phyloP scores from a whole-genome alignment of 2,113 vertebrate species.

The Nymphicus hollandicus region DNA sequence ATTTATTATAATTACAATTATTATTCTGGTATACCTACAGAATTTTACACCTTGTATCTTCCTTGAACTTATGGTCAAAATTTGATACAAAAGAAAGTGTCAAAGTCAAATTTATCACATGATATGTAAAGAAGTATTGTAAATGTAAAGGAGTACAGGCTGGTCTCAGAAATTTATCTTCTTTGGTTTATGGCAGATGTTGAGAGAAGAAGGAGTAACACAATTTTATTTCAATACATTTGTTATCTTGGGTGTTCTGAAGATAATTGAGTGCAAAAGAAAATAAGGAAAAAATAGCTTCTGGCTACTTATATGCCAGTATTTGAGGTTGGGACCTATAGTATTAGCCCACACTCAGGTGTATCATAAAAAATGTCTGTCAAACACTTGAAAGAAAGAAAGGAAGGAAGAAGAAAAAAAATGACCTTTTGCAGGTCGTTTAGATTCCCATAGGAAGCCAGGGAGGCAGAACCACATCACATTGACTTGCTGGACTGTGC shows the following conservation, averaged over 20 bases:
- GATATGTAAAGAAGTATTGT: not conserved
- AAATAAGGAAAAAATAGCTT: not conserved
- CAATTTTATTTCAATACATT: not conserved
- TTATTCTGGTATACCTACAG: not conserved
- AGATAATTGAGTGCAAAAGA: not conserved
- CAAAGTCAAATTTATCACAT: not conserved
- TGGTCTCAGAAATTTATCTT: not conserved
- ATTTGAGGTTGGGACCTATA: not conserved
- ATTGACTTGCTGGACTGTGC: not conserved
- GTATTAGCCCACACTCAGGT: not conserved
- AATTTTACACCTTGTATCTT: not conserved
- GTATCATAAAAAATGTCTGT: not conserved
- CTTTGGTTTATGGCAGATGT: not conserved
- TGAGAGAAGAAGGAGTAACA: not conserved
- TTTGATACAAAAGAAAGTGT: not conserved
- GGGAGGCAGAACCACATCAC: not conserved
- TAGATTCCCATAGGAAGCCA: not conserved
- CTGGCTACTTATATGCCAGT: not conserved
- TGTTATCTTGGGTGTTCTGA: not conserved
- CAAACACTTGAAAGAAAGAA: not conserved
- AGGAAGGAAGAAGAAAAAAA: not conserved
- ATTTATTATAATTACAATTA: not conserved
- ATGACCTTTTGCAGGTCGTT: not conserved
- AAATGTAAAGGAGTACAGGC: not conserved
- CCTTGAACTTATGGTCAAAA: not conserved